Evolutionary conservation across 2,113 vertebrate genomes (phyloP).

Genomic region (Brachionichthys hirsutus): DNA sequence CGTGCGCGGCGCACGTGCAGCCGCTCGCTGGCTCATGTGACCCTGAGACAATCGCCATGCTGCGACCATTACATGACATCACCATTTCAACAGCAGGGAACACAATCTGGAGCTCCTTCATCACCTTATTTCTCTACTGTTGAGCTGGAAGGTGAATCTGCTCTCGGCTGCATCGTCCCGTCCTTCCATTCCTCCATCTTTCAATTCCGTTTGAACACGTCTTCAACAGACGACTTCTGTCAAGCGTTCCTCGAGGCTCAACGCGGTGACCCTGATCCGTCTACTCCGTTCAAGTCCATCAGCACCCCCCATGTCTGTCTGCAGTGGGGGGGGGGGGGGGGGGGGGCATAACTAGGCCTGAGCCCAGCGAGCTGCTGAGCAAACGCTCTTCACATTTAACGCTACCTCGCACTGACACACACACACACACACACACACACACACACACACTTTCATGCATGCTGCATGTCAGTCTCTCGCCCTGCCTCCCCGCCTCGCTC

Average conservation of each 20-base stretch:
- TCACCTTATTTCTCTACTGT: constrained; percentile 7
- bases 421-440: constrained; percentile 22
- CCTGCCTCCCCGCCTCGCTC: constrained; percentile 7
- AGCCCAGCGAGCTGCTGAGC: constrained; percentile 30
- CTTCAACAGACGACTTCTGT: no score
- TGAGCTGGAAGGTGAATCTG: background rate
- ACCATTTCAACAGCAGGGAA: constrained; percentile 32
- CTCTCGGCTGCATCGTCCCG: constrained; percentile 11
- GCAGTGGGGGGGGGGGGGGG: constrained; percentile 28
- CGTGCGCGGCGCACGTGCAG: constrained; percentile 66
- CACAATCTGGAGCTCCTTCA: constrained; percentile 23
- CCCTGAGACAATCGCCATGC: constrained; percentile 54
- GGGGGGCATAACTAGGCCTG: constrained; percentile 43
- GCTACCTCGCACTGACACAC: constrained; percentile 37
- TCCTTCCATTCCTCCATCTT: background rate
- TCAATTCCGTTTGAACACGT: background rate
- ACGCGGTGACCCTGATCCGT: constrained; percentile 30
- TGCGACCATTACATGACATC: constrained; percentile 38
- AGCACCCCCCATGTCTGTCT: constrained; percentile 7
- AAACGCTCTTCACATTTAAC: constrained; percentile 12
- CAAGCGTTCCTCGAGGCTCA: background rate
- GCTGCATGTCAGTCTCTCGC: constrained; percentile 26
- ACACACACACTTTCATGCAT: constrained; percentile 25
- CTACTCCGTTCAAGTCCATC: constrained; percentile 6
- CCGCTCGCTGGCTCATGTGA: constrained; percentile 66